Conservation (phyloP, 2,797 vertebrate species). For the Anas georgica region DNA sequence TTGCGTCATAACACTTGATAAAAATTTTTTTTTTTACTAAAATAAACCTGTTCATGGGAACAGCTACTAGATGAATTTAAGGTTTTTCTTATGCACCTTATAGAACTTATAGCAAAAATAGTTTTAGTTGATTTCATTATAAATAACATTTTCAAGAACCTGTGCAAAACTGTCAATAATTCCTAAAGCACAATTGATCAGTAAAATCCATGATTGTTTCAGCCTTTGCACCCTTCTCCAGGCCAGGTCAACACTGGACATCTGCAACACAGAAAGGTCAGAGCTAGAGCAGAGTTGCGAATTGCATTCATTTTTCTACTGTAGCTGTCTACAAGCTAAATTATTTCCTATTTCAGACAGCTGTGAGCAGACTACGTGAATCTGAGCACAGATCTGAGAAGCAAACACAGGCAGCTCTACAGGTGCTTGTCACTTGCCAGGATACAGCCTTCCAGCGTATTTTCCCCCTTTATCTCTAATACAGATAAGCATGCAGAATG, state of each 20-base stretch:
- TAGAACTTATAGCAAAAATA: conserved; percentile 97
- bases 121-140: conserved; percentile 92
- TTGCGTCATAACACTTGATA: conserved; percentile 88
- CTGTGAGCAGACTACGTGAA: not conserved
- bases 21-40: conserved; percentile 94
- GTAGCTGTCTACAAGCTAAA: not conserved
- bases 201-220: conserved; percentile 93
- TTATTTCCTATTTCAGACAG: not conserved
- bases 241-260: conserved; percentile 79
- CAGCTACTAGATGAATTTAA: conserved; percentile 92
- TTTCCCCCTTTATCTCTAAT: not conserved
- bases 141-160: conserved; percentile 92
- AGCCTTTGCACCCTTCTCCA: conserved; percentile 85
- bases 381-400: not conserved
- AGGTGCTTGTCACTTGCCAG: not conserved
- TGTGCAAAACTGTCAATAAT: conserved; percentile 94
- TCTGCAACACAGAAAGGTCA: conserved; percentile 78
- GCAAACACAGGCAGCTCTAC: not conserved
- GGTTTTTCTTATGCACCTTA: conserved; percentile 90
- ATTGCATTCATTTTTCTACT: not conserved
- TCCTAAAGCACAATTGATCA: conserved; percentile 91
- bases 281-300: conserved; percentile 51
- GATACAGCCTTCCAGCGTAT: rapidly evolving
- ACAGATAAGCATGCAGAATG: not conserved
- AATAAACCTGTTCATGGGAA: conserved; percentile 94